phyloP scores from a whole-genome alignment of 2,888 invertebrate species.

The Drosophila borealis region DNA sequence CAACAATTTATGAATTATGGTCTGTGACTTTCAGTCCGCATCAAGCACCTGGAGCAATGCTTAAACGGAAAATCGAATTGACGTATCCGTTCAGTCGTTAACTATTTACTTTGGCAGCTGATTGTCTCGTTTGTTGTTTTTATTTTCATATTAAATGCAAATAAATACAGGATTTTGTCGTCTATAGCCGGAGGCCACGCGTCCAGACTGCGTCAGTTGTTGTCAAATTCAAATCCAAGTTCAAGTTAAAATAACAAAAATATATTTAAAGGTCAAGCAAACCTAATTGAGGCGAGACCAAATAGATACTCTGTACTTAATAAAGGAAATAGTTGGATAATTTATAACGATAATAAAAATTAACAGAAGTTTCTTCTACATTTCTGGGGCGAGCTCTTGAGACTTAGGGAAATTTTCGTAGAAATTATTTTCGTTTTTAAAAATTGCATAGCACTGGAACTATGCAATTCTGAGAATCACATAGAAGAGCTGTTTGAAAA shows the following conservation, averaged over 20 bases:
- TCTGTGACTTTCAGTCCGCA: conserved; percentile 2
- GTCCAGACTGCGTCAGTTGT: conserved; percentile 18
- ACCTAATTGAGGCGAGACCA: not conserved
- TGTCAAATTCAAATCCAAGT: conserved; percentile 34
- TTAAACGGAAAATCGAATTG: conserved; percentile 36
- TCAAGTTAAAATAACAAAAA: conserved; percentile 42
- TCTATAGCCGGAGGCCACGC: conserved; percentile 25
- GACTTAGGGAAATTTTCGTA: too few species aligned
- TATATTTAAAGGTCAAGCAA: conserved; percentile 54
- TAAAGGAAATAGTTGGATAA: not conserved
- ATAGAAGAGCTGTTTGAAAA: too few species aligned
- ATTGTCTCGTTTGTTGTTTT: conserved; percentile 14
- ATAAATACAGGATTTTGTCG: conserved; percentile 47
- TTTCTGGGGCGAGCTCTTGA: too few species aligned
- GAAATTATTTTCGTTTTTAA: too few species aligned
- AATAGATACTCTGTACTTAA: not conserved
- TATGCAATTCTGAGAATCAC: too few species aligned
- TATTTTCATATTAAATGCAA: conserved; percentile 21
- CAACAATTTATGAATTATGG: conserved; percentile 31
- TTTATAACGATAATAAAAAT: too few species aligned
- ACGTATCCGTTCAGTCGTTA: conserved; percentile 42
- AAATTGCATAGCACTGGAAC: too few species aligned
- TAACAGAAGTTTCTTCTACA: too few species aligned
- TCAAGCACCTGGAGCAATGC: conserved; percentile 8
- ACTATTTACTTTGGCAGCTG: conserved; percentile 43